Evolutionary conservation across 1,140 invertebrate genomes (phyloP).

Genomic region (Amphibalanus amphitrite): DNA sequence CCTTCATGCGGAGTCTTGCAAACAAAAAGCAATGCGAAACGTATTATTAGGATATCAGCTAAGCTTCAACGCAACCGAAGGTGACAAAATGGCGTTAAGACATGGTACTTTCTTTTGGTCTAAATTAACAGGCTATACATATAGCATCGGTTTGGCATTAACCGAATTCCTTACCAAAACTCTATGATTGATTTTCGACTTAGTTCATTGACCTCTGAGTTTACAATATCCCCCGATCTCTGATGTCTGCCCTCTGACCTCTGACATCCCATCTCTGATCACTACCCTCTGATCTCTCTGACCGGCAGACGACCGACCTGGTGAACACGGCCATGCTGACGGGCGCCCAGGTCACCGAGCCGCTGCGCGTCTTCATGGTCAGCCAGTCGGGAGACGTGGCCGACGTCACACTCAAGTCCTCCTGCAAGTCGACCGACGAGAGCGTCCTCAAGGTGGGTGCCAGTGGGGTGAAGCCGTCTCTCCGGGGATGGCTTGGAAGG

Average conservation of each 20-base stretch:
- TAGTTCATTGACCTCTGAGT: neutral
- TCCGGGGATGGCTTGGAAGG: too few relatives aligned
- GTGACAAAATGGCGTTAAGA: too few relatives aligned
- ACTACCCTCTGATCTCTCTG: slow-evolving; percentile 24
- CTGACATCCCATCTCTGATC: neutral
- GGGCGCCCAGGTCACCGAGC: slow-evolving; percentile 77
- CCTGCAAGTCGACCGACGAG: slow-evolving; percentile 85
- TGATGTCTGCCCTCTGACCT: neutral
- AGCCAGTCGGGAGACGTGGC: slow-evolving; percentile 81
- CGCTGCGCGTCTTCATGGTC: slow-evolving; percentile 89
- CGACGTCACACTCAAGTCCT: slow-evolving; percentile 87
- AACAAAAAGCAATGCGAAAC: too few relatives aligned
- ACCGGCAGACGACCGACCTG: slow-evolving; percentile 24
- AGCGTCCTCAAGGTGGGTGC: slow-evolving; percentile 74
- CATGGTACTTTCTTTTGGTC: too few relatives aligned
- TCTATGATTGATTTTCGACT: neutral
- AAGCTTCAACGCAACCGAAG: too few relatives aligned
- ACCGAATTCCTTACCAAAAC: too few relatives aligned
- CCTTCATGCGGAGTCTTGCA: too few relatives aligned
- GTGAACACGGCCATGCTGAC: slow-evolving; percentile 91
- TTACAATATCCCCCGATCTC: neutral
- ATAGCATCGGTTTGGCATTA: too few relatives aligned
- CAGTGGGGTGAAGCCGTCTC: too few relatives aligned
- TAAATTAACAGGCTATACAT: too few relatives aligned
- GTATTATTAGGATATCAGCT: too few relatives aligned